A percentile compares a stretch with the other conserved stretches of the same genome.
phyloP scores from a whole-genome alignment of 1,140 invertebrate genomes.

The Pseudomyrmex pallidus region DNA sequence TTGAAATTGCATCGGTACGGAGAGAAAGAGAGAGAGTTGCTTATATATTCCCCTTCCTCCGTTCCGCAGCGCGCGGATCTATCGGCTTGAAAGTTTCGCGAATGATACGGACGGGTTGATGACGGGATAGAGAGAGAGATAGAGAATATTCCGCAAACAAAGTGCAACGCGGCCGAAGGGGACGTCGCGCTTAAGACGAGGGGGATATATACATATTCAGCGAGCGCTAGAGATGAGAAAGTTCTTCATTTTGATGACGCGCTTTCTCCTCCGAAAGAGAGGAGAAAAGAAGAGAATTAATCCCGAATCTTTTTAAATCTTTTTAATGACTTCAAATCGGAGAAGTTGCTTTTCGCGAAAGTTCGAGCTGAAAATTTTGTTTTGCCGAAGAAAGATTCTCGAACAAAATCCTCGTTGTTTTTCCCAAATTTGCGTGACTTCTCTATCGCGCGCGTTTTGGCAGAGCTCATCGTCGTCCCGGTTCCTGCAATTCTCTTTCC shows the following conservation, averaged over 20 bases:
- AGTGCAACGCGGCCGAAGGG: slow-evolving; percentile 6
- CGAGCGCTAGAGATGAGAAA: not conserved
- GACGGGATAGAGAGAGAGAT: not conserved
- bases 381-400: slow-evolving; percentile 11
- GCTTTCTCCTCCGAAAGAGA: not conserved
- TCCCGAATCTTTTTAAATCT: not conserved
- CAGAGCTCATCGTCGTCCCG: not conserved
- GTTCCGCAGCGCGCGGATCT: slow-evolving; percentile 3
- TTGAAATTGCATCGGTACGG: slow-evolving; percentile 37
- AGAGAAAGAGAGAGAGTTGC: not conserved
- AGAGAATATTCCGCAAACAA: slow-evolving; percentile 42
- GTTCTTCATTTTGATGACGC: slow-evolving; percentile 1
- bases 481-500: not conserved
- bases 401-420: slow-evolving; percentile 10
- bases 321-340: slow-evolving; percentile 15
- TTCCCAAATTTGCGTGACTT: not conserved
- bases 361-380: slow-evolving; percentile 33
- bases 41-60: slow-evolving; percentile 5
- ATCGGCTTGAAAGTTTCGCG: slow-evolving; percentile 34
- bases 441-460: not conserved
- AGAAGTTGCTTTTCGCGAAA: not conserved
- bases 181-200: slow-evolving; percentile 8
- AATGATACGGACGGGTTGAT: slow-evolving; percentile 1
- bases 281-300: slow-evolving; percentile 2
- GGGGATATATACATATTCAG: not conserved